Evolutionary conservation across 30 jellyfish, hydroid and myxozoan genomes (phyloP), one percentile per base, ranked within the genome.

Genomic region (Hydractinia symbiolongicarpus): DNA sequence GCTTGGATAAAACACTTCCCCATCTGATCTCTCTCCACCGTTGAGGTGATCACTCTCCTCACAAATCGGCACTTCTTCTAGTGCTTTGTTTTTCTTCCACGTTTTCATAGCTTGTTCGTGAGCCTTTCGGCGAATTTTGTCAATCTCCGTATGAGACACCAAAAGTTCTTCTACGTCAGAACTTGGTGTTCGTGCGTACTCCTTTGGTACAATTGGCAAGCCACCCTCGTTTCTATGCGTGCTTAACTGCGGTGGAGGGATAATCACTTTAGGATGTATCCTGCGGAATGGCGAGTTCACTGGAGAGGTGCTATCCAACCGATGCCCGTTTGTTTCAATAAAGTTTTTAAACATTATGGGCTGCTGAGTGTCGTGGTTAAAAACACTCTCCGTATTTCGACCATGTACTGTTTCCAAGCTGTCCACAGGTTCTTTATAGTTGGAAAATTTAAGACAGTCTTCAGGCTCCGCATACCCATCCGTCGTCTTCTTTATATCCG

Each of bases 211-310:
- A 11, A 16, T 13, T 20, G 80, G 66, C 15, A 50, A 30, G 9
- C n/a, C 60, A 55, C 55, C 55, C n/a, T 71, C 53, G 9, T 49
- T 50, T 30, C 60, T n/a, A 58, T n/a, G 61, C 9, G 80, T 19
- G 66, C 60, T 71, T 19, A 71, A 7, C 55, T 50, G 80, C 14
- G 80, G 80, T 7, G 80, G 80, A 11, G 80, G 80, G 67, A 71
- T 71, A 40, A 53, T 20, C 53, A 71, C 66, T 19, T 71, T 71
- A 7, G 80, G 80, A 7, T 71, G 80, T 50, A 71, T 1, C 8
- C 80, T 55, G 40, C 50, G 30, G 61, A n/a, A 71, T 7, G 55
- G 80, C 66, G 80, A 71, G 40, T 55, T 6, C 74, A 64, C 74
- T 51, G 19, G 74, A 13, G 74, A 6, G 9, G 74, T 64, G 9